A percentile compares a stretch with the other conserved stretches of the same genome.
phyloP scores from a whole-genome alignment of 2,113 vertebrate genomes.

The Hippopotamus amphibius region DNA sequence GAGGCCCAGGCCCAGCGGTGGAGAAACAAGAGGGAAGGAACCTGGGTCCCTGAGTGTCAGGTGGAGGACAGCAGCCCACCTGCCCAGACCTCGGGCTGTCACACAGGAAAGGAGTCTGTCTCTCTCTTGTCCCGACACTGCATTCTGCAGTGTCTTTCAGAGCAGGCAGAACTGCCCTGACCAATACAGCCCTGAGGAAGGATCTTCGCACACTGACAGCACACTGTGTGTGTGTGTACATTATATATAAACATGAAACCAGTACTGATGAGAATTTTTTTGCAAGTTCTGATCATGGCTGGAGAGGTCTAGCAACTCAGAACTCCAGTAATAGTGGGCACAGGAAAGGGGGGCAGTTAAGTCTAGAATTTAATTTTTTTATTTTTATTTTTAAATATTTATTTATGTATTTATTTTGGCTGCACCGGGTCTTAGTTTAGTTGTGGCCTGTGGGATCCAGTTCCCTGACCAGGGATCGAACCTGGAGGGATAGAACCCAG shows the following conservation, averaged over 20 bases:
- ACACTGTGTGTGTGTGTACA: neutral
- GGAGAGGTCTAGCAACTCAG: neutral
- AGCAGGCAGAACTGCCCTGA: neutral
- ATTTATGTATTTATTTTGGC: no score
- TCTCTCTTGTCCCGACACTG: neutral
- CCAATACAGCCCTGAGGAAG: neutral
- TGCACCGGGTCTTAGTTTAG: no score
- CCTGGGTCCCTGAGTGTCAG: neutral
- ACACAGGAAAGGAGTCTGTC: neutral
- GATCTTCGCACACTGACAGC: neutral
- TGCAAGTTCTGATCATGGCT: neutral
- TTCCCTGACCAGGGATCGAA: no score
- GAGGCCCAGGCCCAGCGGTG: neutral
- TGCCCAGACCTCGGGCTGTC: neutral
- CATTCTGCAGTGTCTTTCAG: neutral
- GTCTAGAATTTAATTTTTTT: neutral
- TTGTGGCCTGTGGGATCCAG: no score
- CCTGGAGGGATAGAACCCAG: no score
- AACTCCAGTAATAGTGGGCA: neutral
- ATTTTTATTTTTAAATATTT: no score
- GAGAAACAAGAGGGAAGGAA: neutral
- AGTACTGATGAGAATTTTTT: neutral
- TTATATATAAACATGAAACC: neutral
- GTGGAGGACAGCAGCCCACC: neutral
- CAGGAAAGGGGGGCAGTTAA: fast-evolving